A percentile compares a stretch with the other conserved stretches of the same genome.
phyloP scores from a whole-genome alignment of 2,888 invertebrate genomes.

The Invenusta paracnida region DNA sequence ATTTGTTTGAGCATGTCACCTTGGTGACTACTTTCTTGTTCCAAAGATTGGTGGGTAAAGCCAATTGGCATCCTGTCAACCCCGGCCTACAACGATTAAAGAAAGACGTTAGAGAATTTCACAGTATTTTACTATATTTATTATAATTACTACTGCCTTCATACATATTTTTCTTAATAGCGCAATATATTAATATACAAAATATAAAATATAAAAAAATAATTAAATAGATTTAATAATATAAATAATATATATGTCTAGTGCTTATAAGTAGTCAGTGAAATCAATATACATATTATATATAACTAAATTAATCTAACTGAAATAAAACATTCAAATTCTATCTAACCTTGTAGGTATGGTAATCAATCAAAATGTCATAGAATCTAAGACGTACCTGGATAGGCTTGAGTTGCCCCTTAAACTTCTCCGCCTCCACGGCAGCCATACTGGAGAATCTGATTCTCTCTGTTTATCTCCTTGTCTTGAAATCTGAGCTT shows the following conservation, averaged over 20 bases:
- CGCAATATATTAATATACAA: not conserved
- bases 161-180: too few species aligned
- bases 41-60: not conserved
- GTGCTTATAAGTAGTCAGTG: too few species aligned
- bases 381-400: not conserved
- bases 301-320: too few species aligned
- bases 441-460: not conserved
- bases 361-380: not conserved
- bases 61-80: not conserved
- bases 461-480: not conserved
- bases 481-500: too few species aligned
- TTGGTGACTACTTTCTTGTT: not conserved
- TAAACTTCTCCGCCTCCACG: not conserved
- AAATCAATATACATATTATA: too few species aligned
- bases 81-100: not conserved
- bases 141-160: too few species aligned
- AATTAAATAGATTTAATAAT: not conserved
- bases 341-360: not conserved
- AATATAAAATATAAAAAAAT: not conserved
- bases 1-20: not conserved
- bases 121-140: too few species aligned
- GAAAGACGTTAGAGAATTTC: not conserved
- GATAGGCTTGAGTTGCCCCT: not conserved
- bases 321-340: not conserved
- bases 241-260: not conserved